phyloP scores from a whole-genome alignment of 2,113 vertebrate species.

The Pomatorhinus ruficollis region DNA sequence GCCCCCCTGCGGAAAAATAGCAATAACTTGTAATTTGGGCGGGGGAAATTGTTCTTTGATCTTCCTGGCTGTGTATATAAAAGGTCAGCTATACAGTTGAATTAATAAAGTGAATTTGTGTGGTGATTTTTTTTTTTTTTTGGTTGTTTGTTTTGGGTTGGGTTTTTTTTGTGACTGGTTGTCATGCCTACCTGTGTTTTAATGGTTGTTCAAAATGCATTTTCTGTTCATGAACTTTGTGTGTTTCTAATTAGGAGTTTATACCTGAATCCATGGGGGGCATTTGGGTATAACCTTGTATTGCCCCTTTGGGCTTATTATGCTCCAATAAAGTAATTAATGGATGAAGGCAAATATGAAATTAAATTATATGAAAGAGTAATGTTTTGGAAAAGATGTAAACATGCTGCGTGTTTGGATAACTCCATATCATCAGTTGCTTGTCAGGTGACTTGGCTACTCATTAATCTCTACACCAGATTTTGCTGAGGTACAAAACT shows the following conservation, averaged over 20 bases:
- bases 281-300: not conserved
- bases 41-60: not conserved
- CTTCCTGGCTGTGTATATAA: not conserved
- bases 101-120: not conserved
- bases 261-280: not conserved
- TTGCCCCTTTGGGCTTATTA: not conserved
- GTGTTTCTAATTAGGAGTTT: not conserved
- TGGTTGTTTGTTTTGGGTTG: not conserved
- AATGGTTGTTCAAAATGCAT: not conserved
- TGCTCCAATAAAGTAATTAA: not conserved
- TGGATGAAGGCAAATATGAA: not conserved
- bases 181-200: not conserved
- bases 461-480: not conserved
- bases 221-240: not conserved
- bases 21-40: not conserved
- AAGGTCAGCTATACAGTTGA: not conserved
- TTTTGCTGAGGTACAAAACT: not conserved
- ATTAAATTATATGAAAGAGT: not conserved
- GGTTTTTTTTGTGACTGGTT: not conserved
- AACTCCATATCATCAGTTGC: not conserved
- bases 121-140: not conserved
- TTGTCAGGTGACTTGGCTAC: not conserved
- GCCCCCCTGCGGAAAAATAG: not conserved
- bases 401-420: rapidly evolving
- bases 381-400: not conserved